Evolutionary conservation across 1,140 invertebrate genomes (phyloP), one percentile per base, ranked within the genome.

Genomic region (Aradophagus sp.): DNA sequence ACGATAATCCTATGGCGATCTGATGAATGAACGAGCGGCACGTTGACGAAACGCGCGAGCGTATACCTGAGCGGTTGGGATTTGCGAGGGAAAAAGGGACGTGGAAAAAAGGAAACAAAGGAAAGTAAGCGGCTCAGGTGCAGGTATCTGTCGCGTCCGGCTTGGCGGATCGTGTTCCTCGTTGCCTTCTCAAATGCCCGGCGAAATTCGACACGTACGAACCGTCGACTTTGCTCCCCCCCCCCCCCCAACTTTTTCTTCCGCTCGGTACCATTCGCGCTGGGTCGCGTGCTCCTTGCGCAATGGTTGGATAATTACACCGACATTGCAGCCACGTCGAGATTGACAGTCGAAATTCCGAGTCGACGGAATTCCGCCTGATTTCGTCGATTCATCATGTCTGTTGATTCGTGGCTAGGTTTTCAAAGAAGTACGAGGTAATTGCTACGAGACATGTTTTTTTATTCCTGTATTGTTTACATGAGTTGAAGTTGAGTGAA

Each of bases 181-280:
- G 62, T 58, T 76, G 79, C 73, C 81, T 79, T 84, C 83, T 86
- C 81, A 72, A 78, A 82, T 85, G 71, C 78, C 79, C 63, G 45
- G 44, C 75, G 83, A 81, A 85, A 85, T 79, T 81, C 78, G 79
- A 85, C 81, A 80, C 82, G 77, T 75, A 73, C 83, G 80, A 83
- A 78, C 74, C 73, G 74, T 53, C 75, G 76, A 84, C 79, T 83
- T 83, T 81, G 79, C 73, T 66, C 63, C 73, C 73, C 61, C 71
- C 71, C 56, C 35, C 79, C 73, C 68, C 63, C 73, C 73, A 58
- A 69, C 71, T 56, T 29, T 62, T 75, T 74, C 29, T 35, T 34
- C 34, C 61, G 38, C 31, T 56, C 32, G 19, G 6, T 23, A 23
- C 38, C 20, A 8, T 8, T 23, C 20, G 20, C 20, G 20, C 20